Conservation (phyloP, 2,113 vertebrate genomes). For the Zosterops lateralis region DNA sequence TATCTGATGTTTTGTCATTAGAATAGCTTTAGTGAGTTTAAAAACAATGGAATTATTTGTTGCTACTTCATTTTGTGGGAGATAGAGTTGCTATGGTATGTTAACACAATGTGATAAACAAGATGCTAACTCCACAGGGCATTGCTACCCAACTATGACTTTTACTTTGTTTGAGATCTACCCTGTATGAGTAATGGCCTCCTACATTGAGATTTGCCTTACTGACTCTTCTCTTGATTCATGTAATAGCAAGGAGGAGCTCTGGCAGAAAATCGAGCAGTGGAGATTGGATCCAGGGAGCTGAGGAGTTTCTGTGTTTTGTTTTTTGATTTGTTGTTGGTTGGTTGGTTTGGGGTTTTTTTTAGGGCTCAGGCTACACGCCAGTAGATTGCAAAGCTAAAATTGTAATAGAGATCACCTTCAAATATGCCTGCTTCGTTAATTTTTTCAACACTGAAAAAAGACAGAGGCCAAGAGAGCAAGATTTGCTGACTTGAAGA, state of each 20-base stretch:
- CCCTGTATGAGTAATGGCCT: neutral
- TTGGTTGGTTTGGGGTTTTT: neutral
- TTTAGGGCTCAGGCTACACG: neutral
- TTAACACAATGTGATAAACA: neutral
- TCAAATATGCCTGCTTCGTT: neutral
- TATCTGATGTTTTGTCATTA: neutral
- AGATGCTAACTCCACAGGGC: neutral
- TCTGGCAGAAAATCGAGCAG: neutral
- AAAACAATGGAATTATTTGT: neutral
- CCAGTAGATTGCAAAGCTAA: neutral
- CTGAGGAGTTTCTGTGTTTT: too few species aligned
- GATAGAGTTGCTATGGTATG: neutral
- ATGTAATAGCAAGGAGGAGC: neutral
- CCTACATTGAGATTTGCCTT: neutral
- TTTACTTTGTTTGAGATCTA: neutral
- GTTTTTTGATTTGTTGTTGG: neutral
- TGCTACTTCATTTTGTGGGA: neutral
- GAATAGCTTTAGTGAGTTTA: neutral
- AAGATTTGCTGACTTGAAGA: neutral
- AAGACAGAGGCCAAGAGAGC: neutral
- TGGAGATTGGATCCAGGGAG: neutral
- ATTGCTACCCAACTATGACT: neutral
- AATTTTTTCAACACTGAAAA: neutral
- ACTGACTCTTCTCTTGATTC: neutral
- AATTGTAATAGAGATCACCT: neutral